Conservation (phyloP, 2,888 invertebrate genomes). For the Acleris literana region DNA sequence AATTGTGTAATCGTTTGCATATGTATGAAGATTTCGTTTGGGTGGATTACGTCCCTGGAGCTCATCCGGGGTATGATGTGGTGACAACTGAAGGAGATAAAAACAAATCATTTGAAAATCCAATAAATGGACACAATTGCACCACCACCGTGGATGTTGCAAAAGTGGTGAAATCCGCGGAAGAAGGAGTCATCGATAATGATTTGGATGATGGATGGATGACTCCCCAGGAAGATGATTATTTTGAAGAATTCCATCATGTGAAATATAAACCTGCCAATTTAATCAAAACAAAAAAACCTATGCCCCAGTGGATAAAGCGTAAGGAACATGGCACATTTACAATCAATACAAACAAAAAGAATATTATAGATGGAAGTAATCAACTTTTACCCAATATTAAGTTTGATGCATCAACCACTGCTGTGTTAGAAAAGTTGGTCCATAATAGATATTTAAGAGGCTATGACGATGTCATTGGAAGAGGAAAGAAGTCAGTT, state of each 20-base stretch:
- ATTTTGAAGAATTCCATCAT: background rate
- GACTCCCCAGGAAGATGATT: background rate
- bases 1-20: background rate
- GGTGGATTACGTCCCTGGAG: conserved; percentile 4
- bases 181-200: background rate
- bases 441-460: conserved; percentile 10
- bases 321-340: background rate
- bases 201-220: too few relatives aligned
- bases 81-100: too few relatives aligned
- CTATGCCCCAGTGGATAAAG: background rate
- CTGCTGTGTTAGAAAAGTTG: conserved; percentile 9
- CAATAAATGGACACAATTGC: background rate
- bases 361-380: background rate
- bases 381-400: background rate
- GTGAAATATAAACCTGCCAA: background rate
- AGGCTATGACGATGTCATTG: background rate
- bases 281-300: background rate
- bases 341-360: background rate
- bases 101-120: background rate
- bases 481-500: conserved; percentile 10
- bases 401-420: conserved; percentile 8
- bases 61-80: background rate
- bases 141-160: background rate
- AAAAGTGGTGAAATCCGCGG: background rate
- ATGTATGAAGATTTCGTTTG: conserved; percentile 13